These are phyloP conservation scores for Drosophila tropicalis DNA, from an alignment of 1,140 invertebrate genomes.

Conservation along the genomic window DNA sequence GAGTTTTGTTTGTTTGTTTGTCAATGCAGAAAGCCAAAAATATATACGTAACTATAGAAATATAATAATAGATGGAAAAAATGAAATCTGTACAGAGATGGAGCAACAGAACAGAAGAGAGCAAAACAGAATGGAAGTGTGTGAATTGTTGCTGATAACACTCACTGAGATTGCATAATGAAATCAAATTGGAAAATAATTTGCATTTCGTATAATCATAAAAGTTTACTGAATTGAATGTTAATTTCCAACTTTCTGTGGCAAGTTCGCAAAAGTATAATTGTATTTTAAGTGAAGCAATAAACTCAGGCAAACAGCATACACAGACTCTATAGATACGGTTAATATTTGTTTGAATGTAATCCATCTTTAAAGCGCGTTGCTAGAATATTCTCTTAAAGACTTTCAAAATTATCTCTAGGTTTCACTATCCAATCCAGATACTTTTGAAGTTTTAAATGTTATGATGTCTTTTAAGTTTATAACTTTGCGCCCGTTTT, in stretches of 20 bases:
- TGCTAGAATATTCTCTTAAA: too few relatives aligned
- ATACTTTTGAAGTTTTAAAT: too few relatives aligned
- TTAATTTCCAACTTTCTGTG: not conserved
- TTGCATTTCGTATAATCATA: constrained; percentile 70
- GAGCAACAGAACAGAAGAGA: not conserved
- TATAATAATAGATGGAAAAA: constrained; percentile 20
- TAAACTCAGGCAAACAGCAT: not conserved
- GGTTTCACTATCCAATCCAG: too few relatives aligned
- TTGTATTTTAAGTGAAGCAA: constrained; percentile 1
- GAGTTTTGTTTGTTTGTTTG: constrained; percentile 62
- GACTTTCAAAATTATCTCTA: too few relatives aligned
- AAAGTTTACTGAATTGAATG: constrained; percentile 7
- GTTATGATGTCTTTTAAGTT: too few relatives aligned
- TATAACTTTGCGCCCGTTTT: too few relatives aligned
- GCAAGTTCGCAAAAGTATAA: constrained; percentile 2
- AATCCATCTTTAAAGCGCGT: too few relatives aligned
- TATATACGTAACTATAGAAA: not conserved
- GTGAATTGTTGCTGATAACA: constrained; percentile 55
- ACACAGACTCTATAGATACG: not conserved
- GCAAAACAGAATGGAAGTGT: not conserved
- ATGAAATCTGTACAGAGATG: constrained; percentile 6
- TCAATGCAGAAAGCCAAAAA: constrained; percentile 62
- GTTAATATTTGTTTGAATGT: not conserved
- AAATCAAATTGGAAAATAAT: constrained; percentile 74
- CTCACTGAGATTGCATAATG: constrained; percentile 52